Conservation (phyloP, 2,113 vertebrate species). For the Laticauda colubrina region DNA sequence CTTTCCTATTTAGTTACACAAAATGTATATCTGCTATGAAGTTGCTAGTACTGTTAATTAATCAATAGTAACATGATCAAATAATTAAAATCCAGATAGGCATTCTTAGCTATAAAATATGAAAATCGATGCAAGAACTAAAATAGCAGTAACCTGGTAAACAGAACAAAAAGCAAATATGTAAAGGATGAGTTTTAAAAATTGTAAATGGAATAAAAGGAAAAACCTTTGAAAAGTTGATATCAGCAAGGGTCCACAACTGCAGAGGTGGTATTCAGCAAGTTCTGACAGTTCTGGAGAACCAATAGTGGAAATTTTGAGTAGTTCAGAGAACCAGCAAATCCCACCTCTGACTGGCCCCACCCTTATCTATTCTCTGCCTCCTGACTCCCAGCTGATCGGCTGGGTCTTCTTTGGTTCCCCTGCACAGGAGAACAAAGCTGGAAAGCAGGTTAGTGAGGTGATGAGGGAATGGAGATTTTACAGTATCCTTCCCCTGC, state of each 20-base stretch:
- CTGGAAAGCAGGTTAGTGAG: no score
- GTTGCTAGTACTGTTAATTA: neutral
- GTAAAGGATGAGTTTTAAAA: neutral
- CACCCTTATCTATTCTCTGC: no score
- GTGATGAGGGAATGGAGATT: no score
- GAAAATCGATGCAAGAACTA: neutral
- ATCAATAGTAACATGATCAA: neutral
- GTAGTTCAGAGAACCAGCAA: no score
- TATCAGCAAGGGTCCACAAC: neutral
- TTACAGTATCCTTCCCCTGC: no score
- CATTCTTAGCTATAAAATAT: neutral
- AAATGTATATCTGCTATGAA: neutral
- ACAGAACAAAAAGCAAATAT: neutral
- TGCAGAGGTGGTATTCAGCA: no score
- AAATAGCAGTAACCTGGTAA: neutral
- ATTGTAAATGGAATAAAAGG: neutral
- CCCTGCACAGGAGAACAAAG: no score
- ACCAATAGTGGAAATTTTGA: no score
- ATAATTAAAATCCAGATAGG: neutral
- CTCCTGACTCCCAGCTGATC: no score
- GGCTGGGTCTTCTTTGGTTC: no score
- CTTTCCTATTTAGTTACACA: neutral
- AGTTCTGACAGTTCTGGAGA: no score
- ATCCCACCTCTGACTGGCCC: no score
- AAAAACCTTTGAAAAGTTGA: neutral